phyloP scores from a whole-genome alignment of 2,797 vertebrate genomes.

The Argentina silus region DNA sequence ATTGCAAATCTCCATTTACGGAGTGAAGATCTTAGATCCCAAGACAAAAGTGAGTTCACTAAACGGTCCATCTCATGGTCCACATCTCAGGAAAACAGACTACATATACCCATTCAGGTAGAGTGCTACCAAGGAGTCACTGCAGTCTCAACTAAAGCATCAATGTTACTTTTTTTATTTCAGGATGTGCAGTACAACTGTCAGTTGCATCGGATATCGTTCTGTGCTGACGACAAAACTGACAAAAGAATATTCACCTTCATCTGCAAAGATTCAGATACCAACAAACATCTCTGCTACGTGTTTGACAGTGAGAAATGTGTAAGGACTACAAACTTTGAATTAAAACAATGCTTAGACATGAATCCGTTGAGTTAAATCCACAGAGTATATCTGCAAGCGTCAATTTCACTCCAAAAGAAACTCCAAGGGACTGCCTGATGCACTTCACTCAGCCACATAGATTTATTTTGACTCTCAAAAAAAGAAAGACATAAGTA shows the following conservation, averaged over 20 bases:
- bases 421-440: no score
- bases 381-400: no score
- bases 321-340: conserved; percentile 82
- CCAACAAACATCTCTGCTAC: conserved; percentile 97
- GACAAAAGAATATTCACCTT: conserved; percentile 99
- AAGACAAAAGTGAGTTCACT: conserved; percentile 90
- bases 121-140: background rate
- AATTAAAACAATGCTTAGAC: background rate
- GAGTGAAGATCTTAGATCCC: conserved; percentile 95
- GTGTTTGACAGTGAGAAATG: conserved; percentile 99
- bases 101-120: background rate
- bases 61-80: background rate
- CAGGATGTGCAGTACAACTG: conserved; percentile 97
- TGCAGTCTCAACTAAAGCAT: background rate
- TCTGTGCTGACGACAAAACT: conserved; percentile 98
- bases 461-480: no score
- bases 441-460: no score
- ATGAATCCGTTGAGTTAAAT: no score
- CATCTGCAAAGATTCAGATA: conserved; percentile 98
- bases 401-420: no score
- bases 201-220: conserved; percentile 97
- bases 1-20: conserved; percentile 97
- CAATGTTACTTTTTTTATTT: conserved; percentile 30
- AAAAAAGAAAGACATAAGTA: no score
- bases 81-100: background rate